Percentiles rank a stretch among this genome's conserved stretches.
Conservation (phyloP, 2,797 vertebrate species). For the Oceanodroma leucorhoa region DNA sequence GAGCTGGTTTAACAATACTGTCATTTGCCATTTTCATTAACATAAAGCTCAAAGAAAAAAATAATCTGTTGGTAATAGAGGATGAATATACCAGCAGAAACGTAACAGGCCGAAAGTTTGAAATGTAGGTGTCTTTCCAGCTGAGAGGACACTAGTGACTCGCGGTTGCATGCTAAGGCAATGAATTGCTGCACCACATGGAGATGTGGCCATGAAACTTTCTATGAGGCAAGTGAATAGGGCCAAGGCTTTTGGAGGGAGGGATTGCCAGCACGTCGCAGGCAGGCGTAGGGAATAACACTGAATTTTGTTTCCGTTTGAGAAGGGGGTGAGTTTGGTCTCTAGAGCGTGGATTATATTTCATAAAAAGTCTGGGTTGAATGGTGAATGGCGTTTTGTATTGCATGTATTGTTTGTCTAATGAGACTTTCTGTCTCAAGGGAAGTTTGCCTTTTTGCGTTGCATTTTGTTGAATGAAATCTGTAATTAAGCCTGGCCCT, state of each 20-base stretch:
- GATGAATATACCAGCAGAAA: not conserved
- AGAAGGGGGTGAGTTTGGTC: not conserved
- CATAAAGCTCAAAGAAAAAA: not conserved
- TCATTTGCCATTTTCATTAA: not conserved
- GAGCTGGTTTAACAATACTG: not conserved
- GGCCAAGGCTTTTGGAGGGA: not conserved
- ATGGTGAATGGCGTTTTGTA: not conserved
- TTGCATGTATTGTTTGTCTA: accelerated
- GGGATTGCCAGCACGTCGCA: not conserved
- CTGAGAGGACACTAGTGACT: not conserved
- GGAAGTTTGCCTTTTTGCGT: not conserved
- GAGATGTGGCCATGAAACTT: not conserved
- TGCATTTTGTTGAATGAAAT: not conserved
- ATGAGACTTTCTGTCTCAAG: not conserved
- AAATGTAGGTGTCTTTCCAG: not conserved
- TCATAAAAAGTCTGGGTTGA: not conserved
- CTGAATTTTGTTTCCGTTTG: not conserved
- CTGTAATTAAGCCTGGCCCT: not conserved
- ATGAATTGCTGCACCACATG: not conserved
- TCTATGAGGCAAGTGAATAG: not conserved
- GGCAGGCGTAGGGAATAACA: not conserved
- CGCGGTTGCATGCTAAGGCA: not conserved
- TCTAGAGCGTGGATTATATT: not conserved
- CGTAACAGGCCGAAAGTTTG: not conserved
- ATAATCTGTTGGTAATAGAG: not conserved